These are phyloP conservation scores for Phania funesta DNA, from an alignment of 2,888 invertebrate species.

Conservation along the genomic window DNA sequence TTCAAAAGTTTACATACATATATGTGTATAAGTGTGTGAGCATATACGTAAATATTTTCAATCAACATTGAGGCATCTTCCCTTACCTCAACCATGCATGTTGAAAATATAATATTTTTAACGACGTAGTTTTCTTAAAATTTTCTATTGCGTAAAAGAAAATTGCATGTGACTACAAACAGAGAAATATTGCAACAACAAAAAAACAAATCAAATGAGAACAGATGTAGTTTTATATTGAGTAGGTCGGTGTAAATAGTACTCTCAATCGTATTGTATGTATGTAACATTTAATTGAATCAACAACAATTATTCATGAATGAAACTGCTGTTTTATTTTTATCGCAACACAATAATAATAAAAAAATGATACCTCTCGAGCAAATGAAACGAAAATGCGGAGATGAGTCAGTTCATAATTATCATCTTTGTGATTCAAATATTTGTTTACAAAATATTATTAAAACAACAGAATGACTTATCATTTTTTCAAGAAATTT, in stretches of 20 bases:
- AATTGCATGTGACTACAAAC: slow-evolving; percentile 48
- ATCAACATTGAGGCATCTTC: slow-evolving; percentile 11
- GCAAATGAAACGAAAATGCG: not conserved
- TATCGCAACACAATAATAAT: not conserved
- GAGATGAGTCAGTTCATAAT: slow-evolving; percentile 16
- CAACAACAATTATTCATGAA: slow-evolving; percentile 38
- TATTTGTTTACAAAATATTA: slow-evolving; percentile 38
- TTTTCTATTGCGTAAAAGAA: not conserved
- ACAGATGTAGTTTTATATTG: slow-evolving; percentile 33
- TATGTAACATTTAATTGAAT: slow-evolving; percentile 38
- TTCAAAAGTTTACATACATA: not conserved
- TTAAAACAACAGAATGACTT: not conserved
- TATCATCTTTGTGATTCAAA: slow-evolving; percentile 12
- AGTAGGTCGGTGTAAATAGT: slow-evolving; percentile 13
- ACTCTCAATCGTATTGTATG: no score
- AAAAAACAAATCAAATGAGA: slow-evolving; percentile 20
- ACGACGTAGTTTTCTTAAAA: slow-evolving; percentile 31
- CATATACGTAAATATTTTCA: not conserved
- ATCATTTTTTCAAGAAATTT: slow-evolving; percentile 18
- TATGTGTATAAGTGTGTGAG: no score
- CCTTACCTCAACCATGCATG: slow-evolving; percentile 12
- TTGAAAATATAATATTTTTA: slow-evolving; percentile 25
- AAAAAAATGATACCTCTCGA: not conserved
- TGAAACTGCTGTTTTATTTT: slow-evolving; percentile 28
- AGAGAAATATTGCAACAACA: not conserved